Base-by-base conservation (phyloP, 2,888 invertebrate genomes). In the Aphodius sticticus region DNA sequence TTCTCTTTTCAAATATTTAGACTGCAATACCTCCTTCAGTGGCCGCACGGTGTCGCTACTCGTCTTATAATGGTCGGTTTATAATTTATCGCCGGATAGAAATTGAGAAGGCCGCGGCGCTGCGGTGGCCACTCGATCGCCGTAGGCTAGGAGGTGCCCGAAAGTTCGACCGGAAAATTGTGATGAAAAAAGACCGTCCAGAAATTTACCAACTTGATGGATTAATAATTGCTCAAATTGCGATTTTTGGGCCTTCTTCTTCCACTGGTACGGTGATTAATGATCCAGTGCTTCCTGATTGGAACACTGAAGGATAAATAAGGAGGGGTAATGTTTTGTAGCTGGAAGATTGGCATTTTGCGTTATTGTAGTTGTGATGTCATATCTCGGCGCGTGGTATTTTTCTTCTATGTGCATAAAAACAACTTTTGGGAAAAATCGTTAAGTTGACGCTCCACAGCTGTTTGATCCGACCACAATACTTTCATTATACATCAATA, bases 171-270 rank as follows among this genome's bases (percentile, higher is more conserved):
- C 12, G 53, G 53, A 12, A 53, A 2, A 53, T 53, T 53, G 53
- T 53, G 53, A 53, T 53, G 12, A 53, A 53, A 53, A 53, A 53
- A 53, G 53, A 53, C 53, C 53, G 53, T 53, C 53, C 53, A 53
- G 12, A 53, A 53, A 53, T 53, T 74, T 37, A 74, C 36, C 35
- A n/a, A 74, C 74, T 35, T 74, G 74, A 74, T 74, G 74, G 74
- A 36, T 74, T 74, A 74, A 74, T 74, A 74, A 74, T 74, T 74
- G 74, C 36, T n/a, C 37, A 74, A 74, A 74, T 74, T 74, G 74
- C 74, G 36, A 74, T 74, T 74, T 74, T 74, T 53, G 12, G 53
- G 12, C 53, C 9, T 53, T 53, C 9, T 53, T 53, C 53, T 53
- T 53, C 53, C 53, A 53, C 53, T 53, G 12, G 12, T 9, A 3